Evolutionary conservation across 2,888 invertebrate species (phyloP).

Genomic region (Eristalinus aeneus): DNA sequence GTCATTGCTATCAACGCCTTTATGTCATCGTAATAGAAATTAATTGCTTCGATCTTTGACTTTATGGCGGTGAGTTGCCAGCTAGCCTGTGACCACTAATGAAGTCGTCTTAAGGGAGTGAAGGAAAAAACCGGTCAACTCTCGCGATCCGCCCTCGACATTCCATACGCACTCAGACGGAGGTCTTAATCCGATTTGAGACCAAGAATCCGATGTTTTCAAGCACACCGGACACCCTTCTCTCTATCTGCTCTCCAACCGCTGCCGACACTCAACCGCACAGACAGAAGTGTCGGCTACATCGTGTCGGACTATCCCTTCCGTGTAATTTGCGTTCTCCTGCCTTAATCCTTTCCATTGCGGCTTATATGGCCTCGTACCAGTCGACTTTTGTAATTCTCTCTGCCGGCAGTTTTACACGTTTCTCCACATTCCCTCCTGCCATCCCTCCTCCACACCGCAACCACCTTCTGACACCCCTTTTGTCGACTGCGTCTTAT

Average conservation of each 20-base stretch:
- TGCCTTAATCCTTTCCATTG: constrained; percentile 32
- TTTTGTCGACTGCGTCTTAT: not conserved
- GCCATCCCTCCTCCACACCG: not conserved
- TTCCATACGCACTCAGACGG: not conserved
- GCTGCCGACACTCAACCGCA: not conserved
- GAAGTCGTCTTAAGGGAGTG: not conserved
- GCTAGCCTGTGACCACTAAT: not conserved
- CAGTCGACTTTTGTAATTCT: constrained; percentile 6
- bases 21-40: not conserved
- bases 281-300: not conserved
- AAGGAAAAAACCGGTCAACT: not conserved
- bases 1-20: not conserved
- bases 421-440: not conserved
- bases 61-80: not conserved
- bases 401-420: constrained; percentile 5
- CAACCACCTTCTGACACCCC: not conserved
- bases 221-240: not conserved
- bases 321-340: constrained; percentile 17
- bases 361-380: constrained; percentile 23
- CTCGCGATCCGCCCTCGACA: not conserved
- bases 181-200: not conserved
- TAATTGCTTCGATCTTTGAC: not conserved
- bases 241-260: not conserved
- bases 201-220: not conserved
- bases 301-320: not conserved